Evolutionary conservation across 1,140 invertebrate genomes (phyloP), one percentile per base, ranked within the genome.

Genomic region (Cydia amplana): DNA sequence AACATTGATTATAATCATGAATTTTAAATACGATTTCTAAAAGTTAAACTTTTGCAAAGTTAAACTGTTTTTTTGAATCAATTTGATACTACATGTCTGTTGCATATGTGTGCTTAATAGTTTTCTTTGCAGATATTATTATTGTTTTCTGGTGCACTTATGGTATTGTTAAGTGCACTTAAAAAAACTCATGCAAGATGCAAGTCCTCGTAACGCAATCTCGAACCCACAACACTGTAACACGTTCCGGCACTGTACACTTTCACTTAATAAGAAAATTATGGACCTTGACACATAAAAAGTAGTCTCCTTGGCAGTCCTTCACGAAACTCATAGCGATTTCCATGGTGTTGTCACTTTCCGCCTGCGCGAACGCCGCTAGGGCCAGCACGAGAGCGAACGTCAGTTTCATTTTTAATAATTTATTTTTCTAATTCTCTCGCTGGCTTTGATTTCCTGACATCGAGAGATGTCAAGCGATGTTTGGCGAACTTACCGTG

Each of bases 281-380:
- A 91, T 85, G 78, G 79, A 93, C 91, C 91, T 93, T 93, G 79
- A 91, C 90, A 91, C 91, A 93, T 64, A 86, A 65, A 32, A 86
- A 77, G 80, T 91, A 90, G 76, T 92, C 87, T 73, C 85, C 87
- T 76, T 84, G 81, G 84, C 91, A 93, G 79, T 90, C 91, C 87
- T 90, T 89, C 28, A 93, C 79, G 82, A 91, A 90, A 74, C 82
- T 88, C 23, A 93, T 81, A 2, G 88, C 91, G 2, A 83, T 85
- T 70, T 91, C 89, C 79, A 93, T 75, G 2, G 88, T 85, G 20
- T 86, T 89, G 55, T 93, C 91, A 83, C 83, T 85, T 32, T 90
- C 85, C 1, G 86, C 85, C 2, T 74, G 75, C 6, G 79, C 86
- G 60, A 84, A 79, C 14, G 88, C 88, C 74, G 76, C 81, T 6